phyloP scores from a whole-genome alignment of 1,140 invertebrate genomes.

The Philotrypesis tridentata region DNA sequence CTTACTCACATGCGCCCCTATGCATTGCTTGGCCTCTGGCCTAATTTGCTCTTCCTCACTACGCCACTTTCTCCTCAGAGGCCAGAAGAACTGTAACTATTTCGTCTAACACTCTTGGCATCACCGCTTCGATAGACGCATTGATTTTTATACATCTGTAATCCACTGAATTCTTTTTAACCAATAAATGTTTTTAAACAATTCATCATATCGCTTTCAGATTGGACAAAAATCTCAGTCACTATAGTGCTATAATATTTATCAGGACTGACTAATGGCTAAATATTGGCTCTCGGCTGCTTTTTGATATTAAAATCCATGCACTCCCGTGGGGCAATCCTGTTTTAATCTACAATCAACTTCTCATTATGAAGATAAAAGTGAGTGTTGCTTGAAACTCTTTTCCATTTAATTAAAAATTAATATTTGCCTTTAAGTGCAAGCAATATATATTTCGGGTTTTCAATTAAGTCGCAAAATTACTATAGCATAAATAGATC shows the following conservation, averaged over 20 bases:
- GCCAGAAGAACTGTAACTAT: background rate
- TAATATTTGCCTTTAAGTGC: background rate
- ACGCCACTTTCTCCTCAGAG: background rate
- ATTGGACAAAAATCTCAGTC: background rate
- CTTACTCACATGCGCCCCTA: background rate
- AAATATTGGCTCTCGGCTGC: background rate
- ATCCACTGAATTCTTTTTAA: background rate
- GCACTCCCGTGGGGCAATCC: background rate
- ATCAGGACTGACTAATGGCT: background rate
- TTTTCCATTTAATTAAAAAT: slow-evolving; percentile 25
- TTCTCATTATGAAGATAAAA: slow-evolving; percentile 19
- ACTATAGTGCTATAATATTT: background rate
- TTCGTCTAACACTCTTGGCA: background rate
- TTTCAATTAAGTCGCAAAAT: background rate
- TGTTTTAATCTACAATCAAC: slow-evolving; percentile 10
- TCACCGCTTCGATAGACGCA: too few species aligned
- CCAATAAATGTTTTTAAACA: background rate
- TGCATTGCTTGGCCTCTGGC: background rate
- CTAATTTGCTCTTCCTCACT: background rate
- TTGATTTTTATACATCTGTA: background rate
- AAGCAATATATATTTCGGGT: background rate
- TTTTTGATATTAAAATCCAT: slow-evolving; percentile 16
- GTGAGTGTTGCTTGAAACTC: background rate
- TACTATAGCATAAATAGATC: background rate
- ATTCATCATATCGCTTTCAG: background rate